phyloP scores from a whole-genome alignment of 2,888 invertebrate genomes.

The Coelopa pilipes region DNA sequence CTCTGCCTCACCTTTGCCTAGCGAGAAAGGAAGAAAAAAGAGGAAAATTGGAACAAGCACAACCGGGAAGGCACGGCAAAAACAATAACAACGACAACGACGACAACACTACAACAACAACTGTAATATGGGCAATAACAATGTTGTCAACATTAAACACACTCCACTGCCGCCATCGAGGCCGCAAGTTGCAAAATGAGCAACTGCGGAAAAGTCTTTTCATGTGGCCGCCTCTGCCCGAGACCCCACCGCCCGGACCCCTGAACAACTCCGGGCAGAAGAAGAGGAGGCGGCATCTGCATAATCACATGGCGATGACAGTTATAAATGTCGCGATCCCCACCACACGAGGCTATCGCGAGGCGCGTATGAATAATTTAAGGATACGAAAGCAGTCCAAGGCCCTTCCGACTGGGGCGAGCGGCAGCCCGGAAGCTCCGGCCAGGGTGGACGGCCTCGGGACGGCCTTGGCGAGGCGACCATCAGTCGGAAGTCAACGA shows the following conservation, averaged over 20 bases:
- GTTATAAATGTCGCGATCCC: constrained; percentile 16
- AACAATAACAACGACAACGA: not conserved
- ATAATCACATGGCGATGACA: constrained; percentile 15
- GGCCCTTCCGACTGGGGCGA: no score
- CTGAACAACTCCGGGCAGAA: no score
- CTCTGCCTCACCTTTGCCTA: no score
- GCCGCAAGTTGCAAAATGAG: not conserved
- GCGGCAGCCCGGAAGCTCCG: not conserved
- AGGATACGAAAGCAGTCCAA: not conserved
- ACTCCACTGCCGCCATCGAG: no score
- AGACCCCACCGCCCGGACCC: no score
- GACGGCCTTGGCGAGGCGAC: no score
- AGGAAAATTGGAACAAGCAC: no score
- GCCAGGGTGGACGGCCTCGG: not conserved
- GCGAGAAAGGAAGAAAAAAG: no score
- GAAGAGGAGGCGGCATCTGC: not conserved
- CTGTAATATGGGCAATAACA: not conserved
- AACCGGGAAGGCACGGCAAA: no score
- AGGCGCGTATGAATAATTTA: constrained; percentile 6
- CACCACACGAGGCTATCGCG: not conserved
- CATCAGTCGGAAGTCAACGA: no score
- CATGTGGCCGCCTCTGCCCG: no score
- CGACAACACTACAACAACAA: no score
- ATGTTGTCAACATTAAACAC: not conserved
- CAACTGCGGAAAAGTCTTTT: not conserved